Evolutionary conservation across 2,113 vertebrate genomes (phyloP), one percentile per base, ranked within the genome.

Genomic region (Caranx ignobilis): DNA sequence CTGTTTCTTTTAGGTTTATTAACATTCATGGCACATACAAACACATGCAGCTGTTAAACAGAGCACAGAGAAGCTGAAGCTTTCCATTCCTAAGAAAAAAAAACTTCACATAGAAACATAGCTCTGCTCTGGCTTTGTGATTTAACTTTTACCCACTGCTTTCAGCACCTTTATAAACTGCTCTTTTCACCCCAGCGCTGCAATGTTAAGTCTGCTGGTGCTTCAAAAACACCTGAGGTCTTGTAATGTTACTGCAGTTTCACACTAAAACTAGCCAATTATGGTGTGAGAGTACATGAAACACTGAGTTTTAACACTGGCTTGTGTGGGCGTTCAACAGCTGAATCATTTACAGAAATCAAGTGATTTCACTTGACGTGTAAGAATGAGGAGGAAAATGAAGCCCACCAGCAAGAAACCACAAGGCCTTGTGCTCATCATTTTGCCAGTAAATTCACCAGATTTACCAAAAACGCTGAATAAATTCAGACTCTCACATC

Each of bases 361-460:
- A 47, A 65, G 32, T 16, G 67, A 69, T 71, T 82, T 77, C 37
- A 52, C 56, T 39, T 52, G 34, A 82, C 35, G 63, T n/a, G 26
- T 6, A 37, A 84, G 54, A 85, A 26, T 54, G 34, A 41, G 57
- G 47, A 52, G 72, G 76, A 52, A 75, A 72, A 77, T 4, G 21
- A 84, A 55, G 34, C 77, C 83, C 75, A 77, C 63, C 48, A 31
- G 47, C 18, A 37, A 59, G 48, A 85, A 89, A 86, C 80, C 77
- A 71, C 76, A 72, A 56, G 56, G 26, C 26, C 61, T 34, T 21
- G 5, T 74, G 64, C 39, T 85, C 63, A 62, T 56, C 54, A 21
- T 15, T 10, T 13, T 84, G 80, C 87, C 76, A 65, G 84, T 78
- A 87, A 90, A 88, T 66, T 83, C 4, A 79, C 39, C 39, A 85